Percentiles rank a stretch among this genome's conserved stretches.
Evolutionary conservation across 2,888 invertebrate genomes (phyloP).

Genomic region (Camponotus fellah): DNA sequence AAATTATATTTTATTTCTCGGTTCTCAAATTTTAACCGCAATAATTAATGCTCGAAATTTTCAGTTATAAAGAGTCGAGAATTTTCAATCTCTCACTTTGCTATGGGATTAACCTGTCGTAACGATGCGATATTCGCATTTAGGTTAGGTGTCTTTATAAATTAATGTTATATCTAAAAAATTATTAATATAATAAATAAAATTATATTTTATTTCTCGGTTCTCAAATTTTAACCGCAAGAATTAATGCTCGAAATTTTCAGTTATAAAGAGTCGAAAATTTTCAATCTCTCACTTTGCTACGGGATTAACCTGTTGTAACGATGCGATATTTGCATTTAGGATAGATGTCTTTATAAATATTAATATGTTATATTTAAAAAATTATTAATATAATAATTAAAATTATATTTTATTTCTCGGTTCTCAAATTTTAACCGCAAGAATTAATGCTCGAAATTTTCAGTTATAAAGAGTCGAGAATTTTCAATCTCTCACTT

Average conservation of each 20-base stretch:
- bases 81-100: not conserved
- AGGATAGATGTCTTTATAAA: conserved; percentile 42
- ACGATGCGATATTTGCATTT: conserved; percentile 35
- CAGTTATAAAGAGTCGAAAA: not conserved
- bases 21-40: not conserved
- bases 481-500: not conserved
- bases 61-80: not conserved
- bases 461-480: not conserved
- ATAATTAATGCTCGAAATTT: not conserved
- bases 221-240: not conserved
- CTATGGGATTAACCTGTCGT: not conserved
- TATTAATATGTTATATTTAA: not conserved
- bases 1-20: not conserved
- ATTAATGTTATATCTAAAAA: not conserved
- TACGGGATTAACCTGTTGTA: not conserved
- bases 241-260: not conserved
- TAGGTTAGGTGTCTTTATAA: conserved; percentile 39
- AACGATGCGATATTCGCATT: conserved; percentile 41
- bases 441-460: not conserved
- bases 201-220: not conserved
- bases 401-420: not conserved
- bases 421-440: not conserved
- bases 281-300: not conserved
- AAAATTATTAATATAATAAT: not conserved
- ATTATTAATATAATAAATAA: not conserved